phyloP scores from a whole-genome alignment of 1,140 invertebrate genomes.

The Drosophila fuyamai region DNA sequence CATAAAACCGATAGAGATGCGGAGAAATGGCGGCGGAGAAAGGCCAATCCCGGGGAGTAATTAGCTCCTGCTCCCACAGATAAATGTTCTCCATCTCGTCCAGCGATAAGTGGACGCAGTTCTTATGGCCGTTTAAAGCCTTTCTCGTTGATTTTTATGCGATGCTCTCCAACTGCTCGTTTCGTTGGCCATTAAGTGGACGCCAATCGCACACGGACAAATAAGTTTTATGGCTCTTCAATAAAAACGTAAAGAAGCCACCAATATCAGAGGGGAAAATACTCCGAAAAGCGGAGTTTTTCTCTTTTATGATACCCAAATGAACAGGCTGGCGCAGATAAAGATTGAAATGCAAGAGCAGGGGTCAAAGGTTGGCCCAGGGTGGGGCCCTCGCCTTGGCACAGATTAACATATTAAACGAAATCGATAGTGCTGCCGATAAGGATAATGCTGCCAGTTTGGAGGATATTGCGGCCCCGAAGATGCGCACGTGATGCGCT shows the following conservation, averaged over 20 bases:
- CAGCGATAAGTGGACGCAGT: constrained; percentile 64
- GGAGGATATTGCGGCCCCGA: constrained; percentile 68
- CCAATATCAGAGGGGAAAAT: constrained; percentile 24
- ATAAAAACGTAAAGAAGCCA: constrained; percentile 55
- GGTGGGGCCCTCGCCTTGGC: constrained; percentile 20
- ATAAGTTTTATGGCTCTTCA: constrained; percentile 64
- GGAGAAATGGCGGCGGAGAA: not conserved
- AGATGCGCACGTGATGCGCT: constrained; percentile 80
- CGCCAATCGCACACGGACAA: constrained; percentile 49
- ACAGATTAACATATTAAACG: constrained; percentile 82
- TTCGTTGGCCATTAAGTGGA: constrained; percentile 68
- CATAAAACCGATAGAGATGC: constrained; percentile 53
- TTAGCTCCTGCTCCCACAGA: constrained; percentile 52
- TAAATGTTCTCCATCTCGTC: constrained; percentile 24
- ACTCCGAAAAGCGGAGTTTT: constrained; percentile 23
- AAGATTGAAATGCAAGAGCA: not conserved
- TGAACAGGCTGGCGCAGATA: constrained; percentile 40
- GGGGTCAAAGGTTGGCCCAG: not conserved
- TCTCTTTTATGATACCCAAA: constrained; percentile 62
- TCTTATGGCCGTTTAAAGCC: constrained; percentile 70
- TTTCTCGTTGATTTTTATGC: constrained; percentile 75
- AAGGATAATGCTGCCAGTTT: constrained; percentile 50
- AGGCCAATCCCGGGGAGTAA: constrained; percentile 47
- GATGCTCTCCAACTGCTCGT: constrained; percentile 41
- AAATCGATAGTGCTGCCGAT: constrained; percentile 70